These are phyloP conservation scores for Cryptocheilus praepositus DNA, from an alignment of 2,888 invertebrate species.

Conservation along the genomic window DNA sequence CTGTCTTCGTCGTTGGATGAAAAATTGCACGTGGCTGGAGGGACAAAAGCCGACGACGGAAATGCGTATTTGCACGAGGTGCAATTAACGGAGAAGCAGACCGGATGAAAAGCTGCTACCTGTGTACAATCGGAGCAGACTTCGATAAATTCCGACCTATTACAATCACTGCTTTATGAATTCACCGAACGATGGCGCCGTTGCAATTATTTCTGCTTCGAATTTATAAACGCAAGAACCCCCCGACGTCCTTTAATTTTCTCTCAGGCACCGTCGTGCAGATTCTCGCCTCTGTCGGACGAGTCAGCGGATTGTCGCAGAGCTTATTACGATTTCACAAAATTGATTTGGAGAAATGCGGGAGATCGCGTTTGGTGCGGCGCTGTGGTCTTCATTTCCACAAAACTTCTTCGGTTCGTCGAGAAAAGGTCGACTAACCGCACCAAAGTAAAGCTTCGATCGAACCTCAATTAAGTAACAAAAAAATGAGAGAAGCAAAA, in stretches of 20 bases:
- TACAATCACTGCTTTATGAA: slow-evolving; percentile 56
- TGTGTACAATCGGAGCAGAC: slow-evolving; percentile 13
- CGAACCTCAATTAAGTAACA: slow-evolving; percentile 35
- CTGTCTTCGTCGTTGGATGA: too few relatives aligned
- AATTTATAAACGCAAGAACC: slow-evolving; percentile 35
- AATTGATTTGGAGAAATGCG: slow-evolving; percentile 8
- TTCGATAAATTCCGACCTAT: slow-evolving; percentile 56
- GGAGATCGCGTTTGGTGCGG: slow-evolving; percentile 10
- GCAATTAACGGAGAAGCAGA: slow-evolving; percentile 47
- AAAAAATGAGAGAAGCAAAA: slow-evolving; percentile 15
- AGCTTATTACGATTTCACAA: too few relatives aligned
- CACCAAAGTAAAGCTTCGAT: slow-evolving; percentile 29
- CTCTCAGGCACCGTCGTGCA: slow-evolving; percentile 17
- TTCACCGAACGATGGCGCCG: slow-evolving; percentile 48
- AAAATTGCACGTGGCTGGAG: not conserved
- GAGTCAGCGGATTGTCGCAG: slow-evolving; percentile 20
- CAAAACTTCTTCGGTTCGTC: too few relatives aligned
- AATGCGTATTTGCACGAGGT: slow-evolving; percentile 49
- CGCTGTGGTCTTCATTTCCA: too few relatives aligned
- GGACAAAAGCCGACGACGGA: not conserved
- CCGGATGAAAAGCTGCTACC: slow-evolving; percentile 41
- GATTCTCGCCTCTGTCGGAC: slow-evolving; percentile 15
- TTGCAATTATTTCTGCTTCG: slow-evolving; percentile 54
- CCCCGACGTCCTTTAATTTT: slow-evolving; percentile 45
- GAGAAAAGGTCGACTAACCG: slow-evolving; percentile 14